phyloP scores from a whole-genome alignment of 2,888 invertebrate species.

The Sinhomidia bicolor region DNA sequence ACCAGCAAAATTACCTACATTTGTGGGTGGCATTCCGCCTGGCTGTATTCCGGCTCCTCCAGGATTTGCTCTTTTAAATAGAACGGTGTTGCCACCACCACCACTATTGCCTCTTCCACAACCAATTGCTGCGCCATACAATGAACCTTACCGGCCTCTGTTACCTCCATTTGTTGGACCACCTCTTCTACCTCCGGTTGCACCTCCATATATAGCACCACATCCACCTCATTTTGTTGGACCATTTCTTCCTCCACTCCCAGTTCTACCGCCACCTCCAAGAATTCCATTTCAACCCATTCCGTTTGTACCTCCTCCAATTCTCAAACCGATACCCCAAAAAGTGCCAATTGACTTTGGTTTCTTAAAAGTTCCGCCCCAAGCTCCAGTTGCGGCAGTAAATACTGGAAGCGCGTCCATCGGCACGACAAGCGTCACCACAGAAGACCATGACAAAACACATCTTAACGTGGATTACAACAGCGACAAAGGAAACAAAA shows the following conservation, averaged over 20 bases:
- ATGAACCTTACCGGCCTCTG: not conserved
- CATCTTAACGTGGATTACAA: too few species aligned
- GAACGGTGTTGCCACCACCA: too few species aligned
- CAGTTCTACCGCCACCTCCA: not conserved
- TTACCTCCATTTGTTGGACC: not conserved
- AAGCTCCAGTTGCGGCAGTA: not conserved
- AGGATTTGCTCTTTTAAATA: too few species aligned
- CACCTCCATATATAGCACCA: too few species aligned
- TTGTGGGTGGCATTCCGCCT: too few species aligned
- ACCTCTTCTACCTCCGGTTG: not conserved
- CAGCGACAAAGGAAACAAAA: too few species aligned
- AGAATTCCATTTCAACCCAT: not conserved
- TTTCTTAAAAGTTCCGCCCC: not conserved
- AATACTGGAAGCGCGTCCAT: too few species aligned
- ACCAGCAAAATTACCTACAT: too few species aligned
- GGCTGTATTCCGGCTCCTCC: too few species aligned
- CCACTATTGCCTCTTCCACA: not conserved
- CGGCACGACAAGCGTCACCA: too few species aligned
- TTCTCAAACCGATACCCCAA: not conserved
- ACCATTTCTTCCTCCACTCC: constrained; percentile 10
- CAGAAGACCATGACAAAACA: too few species aligned
- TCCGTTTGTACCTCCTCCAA: too few species aligned
- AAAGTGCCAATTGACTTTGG: constrained; percentile 23
- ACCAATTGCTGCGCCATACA: not conserved
- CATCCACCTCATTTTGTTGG: not conserved